Conservation (phyloP, 2,797 vertebrate species). For the Lates japonicus region DNA sequence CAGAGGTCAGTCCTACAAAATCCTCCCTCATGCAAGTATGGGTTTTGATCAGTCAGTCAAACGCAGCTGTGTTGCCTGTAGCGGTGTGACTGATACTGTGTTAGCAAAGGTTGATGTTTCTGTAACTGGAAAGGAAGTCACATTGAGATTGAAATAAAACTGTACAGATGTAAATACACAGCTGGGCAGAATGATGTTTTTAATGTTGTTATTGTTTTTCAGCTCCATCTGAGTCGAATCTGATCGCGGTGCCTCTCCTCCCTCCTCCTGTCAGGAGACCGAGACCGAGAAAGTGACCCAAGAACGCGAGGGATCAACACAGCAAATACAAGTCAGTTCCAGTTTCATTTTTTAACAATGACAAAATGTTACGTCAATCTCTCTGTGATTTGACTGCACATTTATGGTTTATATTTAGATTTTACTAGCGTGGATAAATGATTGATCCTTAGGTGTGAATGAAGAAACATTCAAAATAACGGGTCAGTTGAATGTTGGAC, state of each 20-base stretch:
- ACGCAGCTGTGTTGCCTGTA: not conserved
- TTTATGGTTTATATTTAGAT: not conserved
- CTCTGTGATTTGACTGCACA: not conserved
- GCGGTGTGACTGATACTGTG: not conserved
- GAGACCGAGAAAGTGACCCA: constrained; percentile 8
- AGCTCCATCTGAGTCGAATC: constrained; percentile 84
- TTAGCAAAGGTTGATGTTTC: not conserved
- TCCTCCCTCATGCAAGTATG: not conserved
- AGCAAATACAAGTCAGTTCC: constrained; percentile 83
- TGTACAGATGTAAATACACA: not conserved
- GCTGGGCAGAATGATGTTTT: constrained; percentile 3
- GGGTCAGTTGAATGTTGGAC: not conserved
- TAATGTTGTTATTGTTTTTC: constrained; percentile 36
- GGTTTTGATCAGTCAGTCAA: not conserved
- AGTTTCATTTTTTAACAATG: not conserved
- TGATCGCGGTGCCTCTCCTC: constrained; percentile 80
- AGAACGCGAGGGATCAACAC: constrained; percentile 63
- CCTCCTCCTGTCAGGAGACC: constrained; percentile 68
- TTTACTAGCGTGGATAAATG: not conserved
- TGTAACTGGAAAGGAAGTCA: not conserved
- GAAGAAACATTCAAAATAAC: not conserved
- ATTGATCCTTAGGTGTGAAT: not conserved
- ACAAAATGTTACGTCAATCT: not conserved
- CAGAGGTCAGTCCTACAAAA: constrained; percentile 75
- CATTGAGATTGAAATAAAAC: not conserved